phyloP scores from a whole-genome alignment of 2,888 invertebrate species.

The Zygogramma bicolorata region DNA sequence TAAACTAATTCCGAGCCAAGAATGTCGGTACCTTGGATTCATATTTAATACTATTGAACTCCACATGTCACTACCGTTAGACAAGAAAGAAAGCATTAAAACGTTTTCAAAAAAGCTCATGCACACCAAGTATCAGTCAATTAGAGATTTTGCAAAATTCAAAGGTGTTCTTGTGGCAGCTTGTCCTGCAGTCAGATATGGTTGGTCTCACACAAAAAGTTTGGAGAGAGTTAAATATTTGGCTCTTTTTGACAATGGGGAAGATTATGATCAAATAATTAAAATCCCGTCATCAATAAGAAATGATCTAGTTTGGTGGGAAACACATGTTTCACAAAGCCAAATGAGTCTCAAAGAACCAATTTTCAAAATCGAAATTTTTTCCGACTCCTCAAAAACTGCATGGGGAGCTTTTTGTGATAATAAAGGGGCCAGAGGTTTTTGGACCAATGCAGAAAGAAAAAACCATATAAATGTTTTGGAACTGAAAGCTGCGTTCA shows the following conservation, averaged over 20 bases:
- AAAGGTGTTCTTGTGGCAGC: background rate
- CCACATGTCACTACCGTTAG: background rate
- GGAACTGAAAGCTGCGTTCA: too few species aligned
- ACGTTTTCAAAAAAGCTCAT: background rate
- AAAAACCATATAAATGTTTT: background rate
- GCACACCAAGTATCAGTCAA: background rate
- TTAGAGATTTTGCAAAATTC: background rate
- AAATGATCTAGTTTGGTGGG: background rate
- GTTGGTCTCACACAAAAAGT: background rate
- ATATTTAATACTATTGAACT: background rate
- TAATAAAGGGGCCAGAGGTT: background rate
- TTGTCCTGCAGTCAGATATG: background rate
- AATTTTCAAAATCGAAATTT: background rate
- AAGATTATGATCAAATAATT: background rate
- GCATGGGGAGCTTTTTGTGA: background rate
- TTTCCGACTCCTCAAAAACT: background rate
- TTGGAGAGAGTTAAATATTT: background rate
- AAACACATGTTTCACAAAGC: background rate
- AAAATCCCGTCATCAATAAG: background rate
- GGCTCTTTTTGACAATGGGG: background rate
- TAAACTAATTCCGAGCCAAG: background rate
- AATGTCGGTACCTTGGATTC: background rate
- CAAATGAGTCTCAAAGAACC: background rate
- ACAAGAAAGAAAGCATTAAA: background rate
- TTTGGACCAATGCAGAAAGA: background rate